A percentile compares a stretch with the other conserved stretches of the same genome.
These are phyloP conservation scores for Scylla paramamosain DNA, from an alignment of 1,140 invertebrate species.

Conservation along the genomic window DNA sequence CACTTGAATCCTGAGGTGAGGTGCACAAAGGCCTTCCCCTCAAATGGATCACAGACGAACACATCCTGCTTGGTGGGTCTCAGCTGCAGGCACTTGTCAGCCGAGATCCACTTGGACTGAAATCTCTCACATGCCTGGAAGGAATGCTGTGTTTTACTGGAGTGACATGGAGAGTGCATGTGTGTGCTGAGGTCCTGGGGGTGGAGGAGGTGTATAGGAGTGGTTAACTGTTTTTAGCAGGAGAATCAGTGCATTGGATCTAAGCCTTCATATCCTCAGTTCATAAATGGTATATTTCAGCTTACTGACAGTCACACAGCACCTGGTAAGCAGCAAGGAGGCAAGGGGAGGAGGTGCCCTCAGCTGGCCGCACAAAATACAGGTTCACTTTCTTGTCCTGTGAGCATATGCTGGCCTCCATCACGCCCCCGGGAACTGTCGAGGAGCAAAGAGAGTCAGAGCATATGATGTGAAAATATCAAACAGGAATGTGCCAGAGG, in stretches of 20 bases:
- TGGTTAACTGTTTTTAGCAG: no score
- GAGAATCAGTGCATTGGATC: no score
- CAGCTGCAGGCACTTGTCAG: slow-evolving; percentile 80
- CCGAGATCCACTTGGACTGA: slow-evolving; percentile 81
- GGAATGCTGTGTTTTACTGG: background rate
- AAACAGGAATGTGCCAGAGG: no score
- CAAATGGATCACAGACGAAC: slow-evolving; percentile 87
- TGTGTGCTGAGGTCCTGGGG: background rate
- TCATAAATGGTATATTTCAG: no score
- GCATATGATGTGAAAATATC: no score
- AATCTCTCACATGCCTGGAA: slow-evolving; percentile 81
- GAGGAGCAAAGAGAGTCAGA: background rate
- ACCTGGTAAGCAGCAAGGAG: slow-evolving; percentile 55
- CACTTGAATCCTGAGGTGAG: slow-evolving; percentile 84
- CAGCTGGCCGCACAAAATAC: slow-evolving; percentile 43
- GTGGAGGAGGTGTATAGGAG: background rate
- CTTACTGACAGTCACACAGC: background rate
- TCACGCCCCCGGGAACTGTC: background rate
- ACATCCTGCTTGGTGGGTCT: slow-evolving; percentile 86
- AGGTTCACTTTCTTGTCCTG: slow-evolving; percentile 51
- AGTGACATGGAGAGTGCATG: background rate
- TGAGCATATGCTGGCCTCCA: slow-evolving; percentile 55
- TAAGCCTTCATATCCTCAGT: no score
- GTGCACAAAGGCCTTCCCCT: slow-evolving; percentile 86
- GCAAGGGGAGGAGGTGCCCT: slow-evolving; percentile 46